Evolutionary conservation across 92 coral and sea anemone genomes (phyloP), one percentile per base, ranked within the genome.

Genomic region (Hydrozoanthus gracilis): DNA sequence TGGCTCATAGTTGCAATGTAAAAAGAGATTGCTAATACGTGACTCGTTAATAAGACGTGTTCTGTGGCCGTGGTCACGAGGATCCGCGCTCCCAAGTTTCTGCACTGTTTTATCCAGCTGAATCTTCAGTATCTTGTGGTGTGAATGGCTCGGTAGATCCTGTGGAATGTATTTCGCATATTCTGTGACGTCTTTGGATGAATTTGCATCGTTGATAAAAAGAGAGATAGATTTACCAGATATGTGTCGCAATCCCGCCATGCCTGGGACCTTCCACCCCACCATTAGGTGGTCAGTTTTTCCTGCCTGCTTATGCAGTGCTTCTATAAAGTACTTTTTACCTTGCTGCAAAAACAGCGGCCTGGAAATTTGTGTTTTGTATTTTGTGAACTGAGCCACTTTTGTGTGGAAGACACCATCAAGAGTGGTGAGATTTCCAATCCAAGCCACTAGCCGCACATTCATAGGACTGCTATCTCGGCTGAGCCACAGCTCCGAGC

Each of bases 401-500:
- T 82, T 79, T 7, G 98, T 91, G 14, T 68, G 73, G 62, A 87
- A 90, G 50, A 11, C 44, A 47, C 95, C 96, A 4, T 75, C 75
- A 65, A 92, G 91, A 15, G 92, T 79, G 11, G 94, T 92, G n/a
- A 86, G 95, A 83, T 97, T 93, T 48, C 98, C 99, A 3, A 97
- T 95, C 99, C 99, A 97, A 0, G 98, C 92, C 5, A 95, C 45
- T 15, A 95, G 93, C 55, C 88, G 84, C 13, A 92, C 93, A 18
- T 92, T 89, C 55, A 77, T 72, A 7, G 99, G 99, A 75, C 82
- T 84, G 35, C 93, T 98, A 74, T 95, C 92, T 20, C 88, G 71
- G 86, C 99, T 97, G 6, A 97, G 84, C 99, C 99, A 97, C 60
- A 97, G 90, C 76, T 97, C 99, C 48, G 99, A 97, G 46, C 94